Conservation (phyloP, 1,140 invertebrate genomes). For the Apis dorsata region DNA sequence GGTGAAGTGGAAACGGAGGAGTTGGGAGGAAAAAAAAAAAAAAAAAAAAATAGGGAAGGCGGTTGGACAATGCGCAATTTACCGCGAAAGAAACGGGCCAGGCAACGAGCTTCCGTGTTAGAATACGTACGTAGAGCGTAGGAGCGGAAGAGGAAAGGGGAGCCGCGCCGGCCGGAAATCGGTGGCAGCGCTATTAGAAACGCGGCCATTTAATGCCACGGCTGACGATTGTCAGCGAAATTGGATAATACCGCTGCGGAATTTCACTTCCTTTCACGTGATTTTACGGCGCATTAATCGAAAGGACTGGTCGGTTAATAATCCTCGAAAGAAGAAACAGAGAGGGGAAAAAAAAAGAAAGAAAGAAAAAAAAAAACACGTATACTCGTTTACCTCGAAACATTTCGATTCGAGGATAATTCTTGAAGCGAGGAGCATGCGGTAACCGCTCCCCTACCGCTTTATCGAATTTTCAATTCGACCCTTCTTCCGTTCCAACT, state of each 20-base stretch:
- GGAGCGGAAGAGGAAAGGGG: not conserved
- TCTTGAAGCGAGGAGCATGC: not conserved
- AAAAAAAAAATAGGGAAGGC: no score
- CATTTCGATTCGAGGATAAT: not conserved
- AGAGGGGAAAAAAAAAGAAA: no score
- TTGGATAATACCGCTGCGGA: slow-evolving; percentile 47
- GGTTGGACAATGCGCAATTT: slow-evolving; percentile 25
- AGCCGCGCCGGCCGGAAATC: slow-evolving; percentile 23
- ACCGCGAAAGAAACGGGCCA: not conserved
- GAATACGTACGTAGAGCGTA: not conserved
- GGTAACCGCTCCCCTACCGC: not conserved
- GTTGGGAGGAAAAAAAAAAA: not conserved
- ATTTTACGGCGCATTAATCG: not conserved
- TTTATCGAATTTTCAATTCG: slow-evolving; percentile 7
- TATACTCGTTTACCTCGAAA: not conserved
- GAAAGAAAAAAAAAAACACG: no score
- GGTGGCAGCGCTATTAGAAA: slow-evolving; percentile 10
- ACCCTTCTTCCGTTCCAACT: not conserved
- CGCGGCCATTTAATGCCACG: slow-evolving; percentile 9
- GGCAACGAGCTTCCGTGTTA: slow-evolving; percentile 4
- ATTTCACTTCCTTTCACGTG: slow-evolving; percentile 22
- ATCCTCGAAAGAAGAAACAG: not conserved
- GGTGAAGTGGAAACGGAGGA: not conserved
- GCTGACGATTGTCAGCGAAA: slow-evolving; percentile 46
- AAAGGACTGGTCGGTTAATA: not conserved